phyloP scores from a whole-genome alignment of 2,888 invertebrate genomes.

The Polydrusus cervinus region DNA sequence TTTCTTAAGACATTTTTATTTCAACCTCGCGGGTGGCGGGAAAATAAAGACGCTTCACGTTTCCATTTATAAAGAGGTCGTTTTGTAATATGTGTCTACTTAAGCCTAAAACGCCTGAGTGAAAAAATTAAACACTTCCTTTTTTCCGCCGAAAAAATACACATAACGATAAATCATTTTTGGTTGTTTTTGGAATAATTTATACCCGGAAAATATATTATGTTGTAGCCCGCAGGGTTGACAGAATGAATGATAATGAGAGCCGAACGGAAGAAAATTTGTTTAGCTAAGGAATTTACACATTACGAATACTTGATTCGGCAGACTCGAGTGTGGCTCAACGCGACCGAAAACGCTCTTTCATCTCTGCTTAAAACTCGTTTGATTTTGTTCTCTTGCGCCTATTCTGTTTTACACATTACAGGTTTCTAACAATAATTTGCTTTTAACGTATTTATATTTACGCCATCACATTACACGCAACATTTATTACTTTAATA shows the following conservation, averaged over 20 bases:
- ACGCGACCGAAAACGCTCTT: constrained; percentile 34
- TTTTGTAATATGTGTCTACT: constrained; percentile 39
- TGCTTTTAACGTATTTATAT: constrained; percentile 38
- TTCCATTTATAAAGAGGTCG: constrained; percentile 41
- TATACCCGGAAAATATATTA: constrained; percentile 50
- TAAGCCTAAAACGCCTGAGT: constrained; percentile 32
- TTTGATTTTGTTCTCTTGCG: constrained; percentile 29
- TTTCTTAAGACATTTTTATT: constrained; percentile 25
- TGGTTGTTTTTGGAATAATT: constrained; percentile 53
- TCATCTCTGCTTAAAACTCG: constrained; percentile 35
- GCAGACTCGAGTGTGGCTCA: constrained; percentile 38
- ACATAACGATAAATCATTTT: constrained; percentile 51
- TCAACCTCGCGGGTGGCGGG: neutral
- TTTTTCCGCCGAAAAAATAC: constrained; percentile 37
- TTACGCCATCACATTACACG: constrained; percentile 10
- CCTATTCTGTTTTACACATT: constrained; percentile 28
- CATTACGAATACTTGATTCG: constrained; percentile 51
- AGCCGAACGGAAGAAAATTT: constrained; percentile 52
- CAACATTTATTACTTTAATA: neutral
- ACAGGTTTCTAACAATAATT: constrained; percentile 32
- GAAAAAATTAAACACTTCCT: constrained; percentile 52
- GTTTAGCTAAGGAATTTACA: constrained; percentile 51
- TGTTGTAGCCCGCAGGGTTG: constrained; percentile 44
- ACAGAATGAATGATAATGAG: constrained; percentile 55
- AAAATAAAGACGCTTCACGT: constrained; percentile 37